Evolutionary conservation across 2,113 vertebrate genomes (phyloP).

Genomic region (Hippocampus abdominalis): DNA sequence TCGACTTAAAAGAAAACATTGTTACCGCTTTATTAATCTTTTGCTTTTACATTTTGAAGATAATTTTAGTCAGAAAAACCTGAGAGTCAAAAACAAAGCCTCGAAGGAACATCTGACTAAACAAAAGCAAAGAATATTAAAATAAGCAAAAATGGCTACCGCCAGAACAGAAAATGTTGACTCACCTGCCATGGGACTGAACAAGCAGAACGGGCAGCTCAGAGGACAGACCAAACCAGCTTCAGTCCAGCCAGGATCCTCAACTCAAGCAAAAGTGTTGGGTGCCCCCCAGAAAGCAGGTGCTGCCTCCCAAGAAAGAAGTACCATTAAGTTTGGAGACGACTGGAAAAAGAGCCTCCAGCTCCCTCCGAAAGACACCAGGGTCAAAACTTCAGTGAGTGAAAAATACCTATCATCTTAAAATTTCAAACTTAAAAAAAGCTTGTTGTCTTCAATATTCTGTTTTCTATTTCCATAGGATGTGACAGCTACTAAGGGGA

Average conservation of each 20-base stretch:
- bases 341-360: conserved; percentile 71
- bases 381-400: conserved; percentile 70
- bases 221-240: conserved; percentile 68
- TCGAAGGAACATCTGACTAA: conserved; percentile 8
- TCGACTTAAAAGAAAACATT: conserved; percentile 59
- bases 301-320: conserved; percentile 54
- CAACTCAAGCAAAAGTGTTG: conserved; percentile 55
- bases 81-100: conserved; percentile 46
- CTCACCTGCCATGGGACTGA: conserved; percentile 68
- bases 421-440: neutral
- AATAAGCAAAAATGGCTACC: conserved; percentile 57
- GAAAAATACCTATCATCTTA: neutral
- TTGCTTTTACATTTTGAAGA: conserved; percentile 53
- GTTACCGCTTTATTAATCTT: conserved; percentile 67
- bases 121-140: conserved; percentile 15
- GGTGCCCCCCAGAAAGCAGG: conserved; percentile 48
- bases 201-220: conserved; percentile 76
- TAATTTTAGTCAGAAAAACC: conserved; percentile 58
- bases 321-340: conserved; percentile 72
- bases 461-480: conserved; percentile 52
- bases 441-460: neutral
- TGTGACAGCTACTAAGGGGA: conserved; percentile 77
- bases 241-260: conserved; percentile 55
- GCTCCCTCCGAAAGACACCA: conserved; percentile 68
- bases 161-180: conserved; percentile 70